Evolutionary conservation across 2,888 invertebrate genomes (phyloP), one percentile per base, ranked within the genome.

Genomic region (Tillus elongatus): DNA sequence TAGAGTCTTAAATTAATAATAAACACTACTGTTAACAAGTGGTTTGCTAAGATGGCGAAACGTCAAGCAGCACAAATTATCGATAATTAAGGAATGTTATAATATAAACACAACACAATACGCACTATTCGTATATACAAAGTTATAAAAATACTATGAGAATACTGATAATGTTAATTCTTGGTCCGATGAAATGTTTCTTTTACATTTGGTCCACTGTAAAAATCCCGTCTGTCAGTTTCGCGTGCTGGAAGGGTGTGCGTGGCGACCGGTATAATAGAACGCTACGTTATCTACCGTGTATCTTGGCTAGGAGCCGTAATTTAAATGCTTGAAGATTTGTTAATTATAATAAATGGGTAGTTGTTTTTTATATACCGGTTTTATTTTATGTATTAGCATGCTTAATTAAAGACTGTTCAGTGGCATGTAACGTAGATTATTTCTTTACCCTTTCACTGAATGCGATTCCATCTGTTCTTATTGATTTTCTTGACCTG

Each of bases 21-120:
- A n/a, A n/a, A n/a, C n/a, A n/a, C n/a, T n/a, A n/a, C 24, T 46
- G 63, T 62, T 66, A 64, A 64, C 66, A 66, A 66, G 66, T 64
- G 66, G 66, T 64, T 64, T 60, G 54, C 49, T 57, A 54, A 61
- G 57, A 63, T 63, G 63, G 62, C 63, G 61, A 57, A 30, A 54
- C 49, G 51, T 52, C 55, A 57, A 54, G 52, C 50, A 53, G 51
- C 48, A 47, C 45, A 49, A 49, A 50, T 48, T 50, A 53, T 49
- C 49, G 52, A 51, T 47, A 54, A 50, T 51, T 50, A 49, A 51
- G 46, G 43, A 45, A 50, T 45, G 50, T 49, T 60, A 53, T 53
- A 50, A 42, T 45, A 52, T 45, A 46, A 47, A 51, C 60, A 54
- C 56, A 53, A 51, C 54, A 57, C 56, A 56, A 51, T 46, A 52